Base-by-base conservation (phyloP, 2,888 invertebrate genomes). In the Diadegma fenestrale region DNA sequence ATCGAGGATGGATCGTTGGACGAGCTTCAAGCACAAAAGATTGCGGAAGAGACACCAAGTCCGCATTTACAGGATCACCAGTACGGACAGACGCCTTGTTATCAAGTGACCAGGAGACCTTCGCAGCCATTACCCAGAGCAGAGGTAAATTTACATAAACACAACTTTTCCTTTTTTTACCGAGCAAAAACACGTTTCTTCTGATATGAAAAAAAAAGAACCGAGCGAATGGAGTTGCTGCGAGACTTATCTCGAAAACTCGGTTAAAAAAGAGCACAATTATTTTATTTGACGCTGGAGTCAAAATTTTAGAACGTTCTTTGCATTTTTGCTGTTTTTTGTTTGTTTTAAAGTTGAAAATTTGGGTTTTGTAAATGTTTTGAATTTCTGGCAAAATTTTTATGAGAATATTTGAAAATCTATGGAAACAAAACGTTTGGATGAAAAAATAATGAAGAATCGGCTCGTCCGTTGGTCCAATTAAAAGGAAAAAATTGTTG, bases 41-140 rank as follows among this genome's bases (percentile, higher is more conserved):
- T 94, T 51, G 92, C 93, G 2, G 94, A 94, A 85, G 94, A 94
- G 80, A 95, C 95, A 22, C 95, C 95, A 30, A 96, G 96, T 94
- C 97, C 96, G 89, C 97, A 98, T 94, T 95, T 98, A 90, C 95
- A 97, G 90, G 98, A 98, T 94, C 98, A 98, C 93, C 97, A 97
- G 90, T 98, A 98, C 94, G 97, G 97, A 89, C 97, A 97, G 91
- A 97, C 97, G 88, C 97, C 97, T 88, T 93, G 93, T 91, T 94
- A 94, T 87, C 94, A 93, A 90, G 91, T 93, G 73, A 90, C 93
- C 77, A 93, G 93, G 87, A 92, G 92, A 89, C 93, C 93, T 12
- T 79, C 88, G 22, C 94, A 93, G 88, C 93, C 92, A 85, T 89
- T 92, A 75, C 93, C 93, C 72, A 89, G 94, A 89, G 90, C 94